phyloP scores from a whole-genome alignment of 1,140 invertebrate species.

The Formica exsecta region DNA sequence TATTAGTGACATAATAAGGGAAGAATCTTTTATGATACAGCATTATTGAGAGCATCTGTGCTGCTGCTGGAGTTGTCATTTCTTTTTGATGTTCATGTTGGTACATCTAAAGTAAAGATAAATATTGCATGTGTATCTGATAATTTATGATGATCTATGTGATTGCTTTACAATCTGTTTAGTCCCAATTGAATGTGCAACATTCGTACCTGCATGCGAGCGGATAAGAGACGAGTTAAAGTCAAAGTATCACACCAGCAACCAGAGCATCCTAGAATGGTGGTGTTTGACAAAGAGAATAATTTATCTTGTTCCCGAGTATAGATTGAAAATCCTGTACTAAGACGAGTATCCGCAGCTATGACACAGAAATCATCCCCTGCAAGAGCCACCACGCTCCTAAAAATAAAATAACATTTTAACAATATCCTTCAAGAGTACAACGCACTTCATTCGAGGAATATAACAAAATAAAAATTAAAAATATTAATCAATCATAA shows the following conservation, averaged over 20 bases:
- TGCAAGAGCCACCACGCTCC: conserved; percentile 96
- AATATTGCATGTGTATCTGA: conserved; percentile 24
- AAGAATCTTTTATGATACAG: conserved; percentile 99
- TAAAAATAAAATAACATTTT: conserved; percentile 78
- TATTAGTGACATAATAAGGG: conserved; percentile 98
- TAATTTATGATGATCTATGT: conserved; percentile 42
- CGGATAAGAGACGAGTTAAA: conserved; percentile 93
- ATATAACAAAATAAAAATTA: not conserved
- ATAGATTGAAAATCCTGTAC: conserved; percentile 95
- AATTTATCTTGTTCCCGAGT: conserved; percentile 95
- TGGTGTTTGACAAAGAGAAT: conserved; percentile 92
- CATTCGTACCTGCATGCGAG: conserved; percentile 92
- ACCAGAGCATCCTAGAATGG: conserved; percentile 95
- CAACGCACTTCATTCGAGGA: not conserved
- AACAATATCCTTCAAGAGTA: not conserved
- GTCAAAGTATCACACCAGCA: conserved; percentile 99
- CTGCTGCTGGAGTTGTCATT: conserved; percentile 96
- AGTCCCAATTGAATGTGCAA: not conserved
- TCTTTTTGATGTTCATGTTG: conserved; percentile 97
- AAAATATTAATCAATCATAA: not conserved
- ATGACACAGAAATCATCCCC: conserved; percentile 90
- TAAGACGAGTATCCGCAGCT: conserved; percentile 97
- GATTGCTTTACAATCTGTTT: not conserved
- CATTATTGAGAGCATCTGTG: conserved; percentile 98
- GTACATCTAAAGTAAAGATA: conserved; percentile 92